phyloP scores from a whole-genome alignment of 1,140 invertebrate genomes.

The Sinella curviseta region DNA sequence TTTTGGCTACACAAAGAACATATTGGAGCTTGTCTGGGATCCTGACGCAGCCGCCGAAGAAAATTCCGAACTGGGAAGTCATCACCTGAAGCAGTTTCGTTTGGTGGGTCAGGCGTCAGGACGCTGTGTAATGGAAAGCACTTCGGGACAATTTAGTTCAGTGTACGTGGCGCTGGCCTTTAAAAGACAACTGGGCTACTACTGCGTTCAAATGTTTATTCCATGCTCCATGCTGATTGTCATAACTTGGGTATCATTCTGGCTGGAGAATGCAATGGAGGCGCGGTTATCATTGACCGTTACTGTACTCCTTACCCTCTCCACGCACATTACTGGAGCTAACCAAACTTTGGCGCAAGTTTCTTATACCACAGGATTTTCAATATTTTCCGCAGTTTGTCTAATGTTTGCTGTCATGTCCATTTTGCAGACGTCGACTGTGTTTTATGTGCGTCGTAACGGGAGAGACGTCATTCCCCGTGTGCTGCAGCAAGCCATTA shows the following conservation, averaged over 20 bases:
- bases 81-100: neutral
- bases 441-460: neutral
- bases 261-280: neutral
- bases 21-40: neutral
- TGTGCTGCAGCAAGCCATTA: neutral
- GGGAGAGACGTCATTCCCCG: neutral
- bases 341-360: neutral
- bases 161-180: neutral
- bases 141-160: neutral
- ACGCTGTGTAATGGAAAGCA: neutral
- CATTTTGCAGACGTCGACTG: neutral
- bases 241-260: slow-evolving; percentile 2
- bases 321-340: neutral
- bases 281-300: neutral
- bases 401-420: neutral
- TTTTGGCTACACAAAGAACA: neutral
- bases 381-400: neutral
- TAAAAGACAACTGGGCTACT: neutral
- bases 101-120: neutral
- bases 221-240: neutral
- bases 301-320: neutral
- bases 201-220: neutral
- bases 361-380: neutral
- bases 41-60: neutral
- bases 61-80: neutral